These are phyloP conservation scores for Dryobates pubescens DNA, from an alignment of 2,797 vertebrate genomes.

Conservation along the genomic window DNA sequence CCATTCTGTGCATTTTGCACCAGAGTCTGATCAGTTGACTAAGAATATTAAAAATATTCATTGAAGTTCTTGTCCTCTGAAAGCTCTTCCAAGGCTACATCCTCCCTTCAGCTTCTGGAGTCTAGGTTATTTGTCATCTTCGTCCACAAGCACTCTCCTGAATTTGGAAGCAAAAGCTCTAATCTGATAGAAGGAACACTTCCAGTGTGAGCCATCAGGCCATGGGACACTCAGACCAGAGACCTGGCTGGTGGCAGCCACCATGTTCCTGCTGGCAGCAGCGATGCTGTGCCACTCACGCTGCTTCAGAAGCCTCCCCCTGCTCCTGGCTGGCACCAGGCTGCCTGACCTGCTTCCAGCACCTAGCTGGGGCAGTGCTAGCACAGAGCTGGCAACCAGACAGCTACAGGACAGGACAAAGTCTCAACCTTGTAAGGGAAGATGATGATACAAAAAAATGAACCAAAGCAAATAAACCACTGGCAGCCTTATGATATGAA, in stretches of 20 bases:
- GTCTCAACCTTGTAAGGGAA: neutral
- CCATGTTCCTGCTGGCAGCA: neutral
- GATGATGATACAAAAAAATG: neutral
- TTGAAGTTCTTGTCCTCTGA: neutral
- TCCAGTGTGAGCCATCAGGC: neutral
- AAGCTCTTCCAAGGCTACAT: neutral
- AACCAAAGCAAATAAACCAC: neutral
- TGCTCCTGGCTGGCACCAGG: neutral
- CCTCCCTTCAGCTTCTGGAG: neutral
- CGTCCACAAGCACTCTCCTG: accelerated
- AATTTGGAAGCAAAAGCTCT: neutral
- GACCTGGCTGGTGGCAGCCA: neutral
- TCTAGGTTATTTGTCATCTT: neutral
- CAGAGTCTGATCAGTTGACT: neutral
- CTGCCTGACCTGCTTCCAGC: neutral
- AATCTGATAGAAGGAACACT: neutral
- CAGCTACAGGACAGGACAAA: neutral
- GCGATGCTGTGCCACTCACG: accelerated
- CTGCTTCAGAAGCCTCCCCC: neutral
- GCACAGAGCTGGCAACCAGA: neutral
- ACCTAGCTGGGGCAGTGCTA: neutral
- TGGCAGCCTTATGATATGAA: neutral
- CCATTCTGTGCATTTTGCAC: neutral
- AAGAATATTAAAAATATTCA: neutral
- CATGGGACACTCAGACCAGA: neutral